Base-by-base conservation (phyloP, 2,797 vertebrate genomes). In the Falco rusticolus region DNA sequence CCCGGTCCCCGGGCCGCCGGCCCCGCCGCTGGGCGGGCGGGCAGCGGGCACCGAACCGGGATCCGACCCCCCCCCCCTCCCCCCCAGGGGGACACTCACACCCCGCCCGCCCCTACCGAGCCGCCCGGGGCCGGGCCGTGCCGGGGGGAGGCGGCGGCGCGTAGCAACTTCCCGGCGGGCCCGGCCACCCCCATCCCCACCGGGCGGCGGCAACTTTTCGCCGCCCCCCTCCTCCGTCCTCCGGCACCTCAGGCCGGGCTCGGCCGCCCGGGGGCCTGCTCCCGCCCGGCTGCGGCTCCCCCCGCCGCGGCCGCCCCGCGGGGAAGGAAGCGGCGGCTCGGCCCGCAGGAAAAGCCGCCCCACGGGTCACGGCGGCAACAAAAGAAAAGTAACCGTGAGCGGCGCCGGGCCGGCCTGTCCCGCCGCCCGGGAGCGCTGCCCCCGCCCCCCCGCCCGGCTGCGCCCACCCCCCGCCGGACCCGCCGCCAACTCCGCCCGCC, bases 331-430 rank as follows among this genome's bases (percentile, higher is more conserved):
- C 84, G 80, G 92, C 71, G 89, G 91, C 91, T 89, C 96, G 95
- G 93, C 97, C 96, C 93, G 82, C 92, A 93, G 93, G 95, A 91
- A 96, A 94, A 96, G 90, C 96, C 93, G 91, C 93, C 57, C 94
- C 94, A n/a, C 76, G 92, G 96, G 97, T 97, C 97, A 96, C 88
- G 56, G 96, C 89, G 96, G 93, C 97, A 96, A 92, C 94, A 93
- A 97, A 98, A 98, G 98, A 96, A 97, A 98, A 98, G 97, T 97
- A 95, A 90, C 74, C 90, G 95, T 93, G 96, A 97, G 94, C 93
- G 93, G 76, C 80, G 91, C 86, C 91, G 85, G 51, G 78, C 70
- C 66, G 70, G 90, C 77, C 81, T 74, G 80, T 84, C 74, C 68
- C 74, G 37, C 74, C 66, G 74, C 60, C 85, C 61, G 48, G 66